Percentiles rank a stretch among this genome's conserved stretches.
phyloP scores from a whole-genome alignment of 2,797 vertebrate species.

The Crocidura indochinensis region DNA sequence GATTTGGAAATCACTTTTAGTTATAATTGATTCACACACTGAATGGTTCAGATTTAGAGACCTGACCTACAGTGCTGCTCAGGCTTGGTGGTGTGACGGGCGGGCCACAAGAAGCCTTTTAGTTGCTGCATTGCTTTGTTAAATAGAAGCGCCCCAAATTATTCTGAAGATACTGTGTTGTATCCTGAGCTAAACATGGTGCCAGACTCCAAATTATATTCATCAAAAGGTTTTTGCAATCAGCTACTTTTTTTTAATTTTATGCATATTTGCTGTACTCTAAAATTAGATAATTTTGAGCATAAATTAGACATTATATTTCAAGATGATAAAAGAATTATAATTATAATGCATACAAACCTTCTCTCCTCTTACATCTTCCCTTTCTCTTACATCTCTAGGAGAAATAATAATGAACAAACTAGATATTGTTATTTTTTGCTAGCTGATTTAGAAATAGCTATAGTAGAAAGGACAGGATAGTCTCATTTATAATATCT shows the following conservation, averaged over 20 bases:
- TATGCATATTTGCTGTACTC: neutral
- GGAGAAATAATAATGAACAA: neutral
- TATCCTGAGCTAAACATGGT: neutral
- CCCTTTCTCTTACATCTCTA: neutral
- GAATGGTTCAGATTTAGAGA: no score
- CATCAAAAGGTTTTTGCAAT: neutral
- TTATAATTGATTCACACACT: no score
- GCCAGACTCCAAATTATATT: neutral
- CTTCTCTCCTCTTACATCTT: neutral
- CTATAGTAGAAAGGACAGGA: neutral
- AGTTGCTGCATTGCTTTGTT: conserved; percentile 9
- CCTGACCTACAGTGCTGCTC: no score
- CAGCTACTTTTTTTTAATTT: neutral
- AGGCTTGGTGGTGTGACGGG: no score
- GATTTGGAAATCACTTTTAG: no score
- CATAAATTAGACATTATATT: neutral
- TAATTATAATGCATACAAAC: neutral
- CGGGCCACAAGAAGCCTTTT: neutral
- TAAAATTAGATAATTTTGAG: neutral
- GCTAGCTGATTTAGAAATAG: neutral
- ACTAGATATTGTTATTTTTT: neutral
- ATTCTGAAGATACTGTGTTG: neutral
- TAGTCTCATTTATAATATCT: neutral
- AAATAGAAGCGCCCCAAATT: neutral
- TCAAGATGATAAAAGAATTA: neutral